Percentiles rank a stretch among this genome's conserved stretches.
Conservation (phyloP, 2,888 invertebrate species). For the Muschampia plurimacula region DNA sequence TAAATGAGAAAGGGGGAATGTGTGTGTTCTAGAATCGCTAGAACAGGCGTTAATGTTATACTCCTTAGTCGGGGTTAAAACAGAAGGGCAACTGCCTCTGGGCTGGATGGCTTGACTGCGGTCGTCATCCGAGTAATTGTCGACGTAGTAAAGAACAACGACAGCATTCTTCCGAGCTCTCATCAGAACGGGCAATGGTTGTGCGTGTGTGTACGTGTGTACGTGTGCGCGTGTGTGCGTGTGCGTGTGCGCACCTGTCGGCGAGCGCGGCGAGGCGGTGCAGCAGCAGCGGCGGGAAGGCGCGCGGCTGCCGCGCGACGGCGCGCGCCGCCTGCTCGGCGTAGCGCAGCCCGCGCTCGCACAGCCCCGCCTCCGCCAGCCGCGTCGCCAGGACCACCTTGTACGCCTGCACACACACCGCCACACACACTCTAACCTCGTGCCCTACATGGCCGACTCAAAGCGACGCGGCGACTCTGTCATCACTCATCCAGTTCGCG, state of each 20-base stretch:
- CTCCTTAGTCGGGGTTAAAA: no score
- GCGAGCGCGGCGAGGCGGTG: conserved; percentile 51
- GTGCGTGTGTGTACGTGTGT: background rate
- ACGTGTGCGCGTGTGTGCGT: background rate
- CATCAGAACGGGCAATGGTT: background rate
- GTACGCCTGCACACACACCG: conserved; percentile 86
- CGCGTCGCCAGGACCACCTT: conserved; percentile 93
- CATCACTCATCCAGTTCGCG: no score
- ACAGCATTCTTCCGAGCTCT: no score
- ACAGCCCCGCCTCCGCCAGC: conserved; percentile 90
- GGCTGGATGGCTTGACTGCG: no score
- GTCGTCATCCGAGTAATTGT: no score
- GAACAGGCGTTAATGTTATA: no score
- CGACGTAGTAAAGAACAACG: no score
- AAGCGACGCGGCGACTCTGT: no score
- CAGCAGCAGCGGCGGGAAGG: conserved; percentile 79
- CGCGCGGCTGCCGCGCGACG: conserved; percentile 85
- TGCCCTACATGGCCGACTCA: no score
- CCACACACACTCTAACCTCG: no score
- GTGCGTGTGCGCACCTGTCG: conserved; percentile 48
- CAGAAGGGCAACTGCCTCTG: no score
- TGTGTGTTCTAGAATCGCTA: background rate
- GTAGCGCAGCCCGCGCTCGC: conserved; percentile 93
- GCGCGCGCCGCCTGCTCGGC: conserved; percentile 91
- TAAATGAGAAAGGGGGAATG: background rate